Evolutionary conservation across 1,140 invertebrate genomes (phyloP).

Genomic region (Apolygus lucorum): DNA sequence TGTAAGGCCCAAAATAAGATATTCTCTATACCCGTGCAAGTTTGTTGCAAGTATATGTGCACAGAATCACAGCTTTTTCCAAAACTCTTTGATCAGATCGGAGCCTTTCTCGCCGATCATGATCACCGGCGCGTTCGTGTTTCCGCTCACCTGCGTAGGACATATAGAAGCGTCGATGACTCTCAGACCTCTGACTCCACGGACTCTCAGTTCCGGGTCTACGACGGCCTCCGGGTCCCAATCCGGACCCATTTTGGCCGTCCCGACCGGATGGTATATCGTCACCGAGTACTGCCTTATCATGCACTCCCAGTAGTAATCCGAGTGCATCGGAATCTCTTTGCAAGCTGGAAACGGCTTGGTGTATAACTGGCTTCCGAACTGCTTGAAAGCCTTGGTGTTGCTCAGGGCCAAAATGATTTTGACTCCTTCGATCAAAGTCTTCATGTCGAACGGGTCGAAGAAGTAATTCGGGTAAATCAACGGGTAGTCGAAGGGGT

Average conservation of each 20-base stretch:
- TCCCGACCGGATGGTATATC: slow-evolving; percentile 80
- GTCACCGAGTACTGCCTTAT: slow-evolving; percentile 69
- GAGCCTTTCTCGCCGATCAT: slow-evolving; percentile 79
- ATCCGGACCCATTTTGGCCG: slow-evolving; percentile 85
- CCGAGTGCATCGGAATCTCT: slow-evolving; percentile 53
- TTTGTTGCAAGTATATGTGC: too few relatives aligned
- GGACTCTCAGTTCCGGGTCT: slow-evolving; percentile 69
- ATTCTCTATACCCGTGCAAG: too few relatives aligned
- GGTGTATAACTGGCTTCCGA: slow-evolving; percentile 57
- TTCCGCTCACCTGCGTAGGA: slow-evolving; percentile 72
- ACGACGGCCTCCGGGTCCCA: slow-evolving; percentile 79
- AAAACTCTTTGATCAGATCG: slow-evolving; percentile 72
- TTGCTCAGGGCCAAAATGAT: slow-evolving; percentile 63
- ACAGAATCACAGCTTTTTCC: slow-evolving; percentile 42
- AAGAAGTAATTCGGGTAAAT: slow-evolving; percentile 88
- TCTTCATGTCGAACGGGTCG: slow-evolving; percentile 68
- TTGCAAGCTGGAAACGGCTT: slow-evolving; percentile 61
- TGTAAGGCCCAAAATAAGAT: too few relatives aligned
- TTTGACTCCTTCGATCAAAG: slow-evolving; percentile 73
- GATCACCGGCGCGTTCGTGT: slow-evolving; percentile 73
- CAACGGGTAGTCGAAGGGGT: slow-evolving; percentile 83
- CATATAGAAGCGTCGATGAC: slow-evolving; percentile 82
- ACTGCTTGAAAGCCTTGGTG: slow-evolving; percentile 57
- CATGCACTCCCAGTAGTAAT: slow-evolving; percentile 75
- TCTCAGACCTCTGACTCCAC: slow-evolving; percentile 65